A percentile compares a stretch with the other conserved stretches of the same genome.
phyloP scores from a whole-genome alignment of 2,888 invertebrate species.

The Ischnura elegans region DNA sequence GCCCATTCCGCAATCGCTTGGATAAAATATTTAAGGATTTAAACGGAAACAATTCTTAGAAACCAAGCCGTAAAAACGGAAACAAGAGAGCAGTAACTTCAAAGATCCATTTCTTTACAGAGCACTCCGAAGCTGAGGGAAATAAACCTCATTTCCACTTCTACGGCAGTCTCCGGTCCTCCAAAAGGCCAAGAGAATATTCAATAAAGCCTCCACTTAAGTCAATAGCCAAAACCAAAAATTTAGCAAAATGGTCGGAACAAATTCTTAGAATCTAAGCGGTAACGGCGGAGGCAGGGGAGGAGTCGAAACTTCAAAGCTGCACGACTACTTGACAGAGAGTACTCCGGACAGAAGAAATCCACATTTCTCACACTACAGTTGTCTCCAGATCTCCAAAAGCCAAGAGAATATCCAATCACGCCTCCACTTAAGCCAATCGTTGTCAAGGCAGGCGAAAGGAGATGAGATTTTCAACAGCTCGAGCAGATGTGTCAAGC shows the following conservation, averaged over 20 bases:
- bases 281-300: background rate
- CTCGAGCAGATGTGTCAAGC: conserved; percentile 57
- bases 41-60: no score
- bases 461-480: conserved; percentile 20
- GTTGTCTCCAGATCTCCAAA: background rate
- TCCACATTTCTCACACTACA: background rate
- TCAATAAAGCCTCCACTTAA: background rate
- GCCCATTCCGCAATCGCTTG: no score
- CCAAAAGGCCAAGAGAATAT: no score
- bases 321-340: background rate
- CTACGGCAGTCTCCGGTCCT: no score
- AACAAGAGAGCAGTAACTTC: no score
- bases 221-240: background rate
- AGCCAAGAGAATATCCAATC: conserved; percentile 16
- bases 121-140: no score
- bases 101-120: no score
- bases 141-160: no score
- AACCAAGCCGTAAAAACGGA: no score
- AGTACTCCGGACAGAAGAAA: background rate
- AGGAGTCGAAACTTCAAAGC: background rate
- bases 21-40: no score
- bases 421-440: conserved; percentile 51
- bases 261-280: background rate
- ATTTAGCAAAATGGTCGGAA: background rate
- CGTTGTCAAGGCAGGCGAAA: background rate